Evolutionary conservation across 2,888 invertebrate genomes (phyloP), one percentile per base, ranked within the genome.

Genomic region (Acanthosepion pharaonis): DNA sequence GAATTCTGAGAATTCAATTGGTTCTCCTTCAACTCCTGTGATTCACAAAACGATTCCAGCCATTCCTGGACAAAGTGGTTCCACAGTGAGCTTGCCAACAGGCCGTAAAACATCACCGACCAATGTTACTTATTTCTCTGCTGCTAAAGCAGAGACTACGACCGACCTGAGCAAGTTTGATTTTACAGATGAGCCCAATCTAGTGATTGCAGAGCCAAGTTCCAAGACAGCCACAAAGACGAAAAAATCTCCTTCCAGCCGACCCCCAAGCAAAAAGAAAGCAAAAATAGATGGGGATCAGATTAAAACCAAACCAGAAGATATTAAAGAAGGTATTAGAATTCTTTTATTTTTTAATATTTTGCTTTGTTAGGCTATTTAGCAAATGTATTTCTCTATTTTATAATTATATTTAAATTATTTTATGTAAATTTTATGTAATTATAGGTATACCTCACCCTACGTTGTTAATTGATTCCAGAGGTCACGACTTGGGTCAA

Each of bases 1-100:
- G 93, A 98, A 95, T 78, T 25, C 93, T 0, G 93, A 28, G n/a
- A 49, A 25, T n/a, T 1, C 93, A 49, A n/a, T 18, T 51, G 93
- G 18, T 51, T 15, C 51, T 53, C n/a, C 51, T 25, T 15, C 93
- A 51, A 93, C 93, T 5, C 49, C 49, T 11, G 33, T 8, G 48
- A 53, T 93, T 49, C 78, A n/a, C n/a, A 78, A 78, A 78, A 78
- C 78, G 11, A 33, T 78, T 11, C 5, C n/a, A n/a, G n/a, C 33
- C 78, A n/a, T 78, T 78, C 18, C 78, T 78, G 78, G 78, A 11
- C n/a, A 78, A n/a, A 23, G n/a, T 15, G 33, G 15, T 78, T 15
- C 92, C 11, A 28, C 51, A n/a, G 48, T 92, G 25, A 48, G 49
- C 51, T 20, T 49, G 51, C 23, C 92, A 28, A 51, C 51, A n/a